Evolutionary conservation across 2,113 vertebrate species (phyloP).

Genomic region (Lanius collurio): DNA sequence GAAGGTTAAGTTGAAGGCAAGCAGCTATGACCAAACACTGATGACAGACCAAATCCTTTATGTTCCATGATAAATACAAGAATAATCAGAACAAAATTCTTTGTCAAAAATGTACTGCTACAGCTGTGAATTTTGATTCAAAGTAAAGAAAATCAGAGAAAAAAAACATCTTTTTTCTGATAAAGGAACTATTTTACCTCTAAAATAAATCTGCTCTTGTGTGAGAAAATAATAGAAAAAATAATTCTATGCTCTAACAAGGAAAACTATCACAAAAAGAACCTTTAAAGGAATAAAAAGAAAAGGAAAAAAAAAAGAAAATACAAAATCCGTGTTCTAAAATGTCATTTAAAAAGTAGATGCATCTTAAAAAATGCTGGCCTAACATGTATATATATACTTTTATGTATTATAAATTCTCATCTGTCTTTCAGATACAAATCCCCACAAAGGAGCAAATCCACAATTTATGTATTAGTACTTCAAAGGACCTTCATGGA

Average conservation of each 20-base stretch:
- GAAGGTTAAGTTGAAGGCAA: slow-evolving; percentile 22
- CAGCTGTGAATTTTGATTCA: neutral
- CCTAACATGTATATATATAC: neutral
- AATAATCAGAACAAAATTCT: neutral
- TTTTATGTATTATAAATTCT: neutral
- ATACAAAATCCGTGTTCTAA: neutral
- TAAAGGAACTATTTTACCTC: neutral
- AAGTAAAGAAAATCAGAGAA: neutral
- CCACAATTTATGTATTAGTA: neutral
- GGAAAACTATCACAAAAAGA: neutral
- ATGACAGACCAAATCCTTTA: neutral
- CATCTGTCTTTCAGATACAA: neutral
- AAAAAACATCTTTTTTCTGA: neutral
- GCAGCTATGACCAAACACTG: neutral
- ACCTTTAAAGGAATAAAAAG: neutral
- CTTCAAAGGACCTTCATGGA: neutral
- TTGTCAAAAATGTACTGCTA: neutral
- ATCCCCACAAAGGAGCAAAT: neutral
- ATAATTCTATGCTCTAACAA: neutral
- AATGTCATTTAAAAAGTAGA: neutral
- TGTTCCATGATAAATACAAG: neutral
- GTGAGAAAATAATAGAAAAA: neutral
- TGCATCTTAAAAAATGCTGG: neutral
- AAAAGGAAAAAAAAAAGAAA: neutral
- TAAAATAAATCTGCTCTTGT: neutral